Evolutionary conservation across 2,888 invertebrate genomes (phyloP).

Genomic region (Melinaea menophilus): DNA sequence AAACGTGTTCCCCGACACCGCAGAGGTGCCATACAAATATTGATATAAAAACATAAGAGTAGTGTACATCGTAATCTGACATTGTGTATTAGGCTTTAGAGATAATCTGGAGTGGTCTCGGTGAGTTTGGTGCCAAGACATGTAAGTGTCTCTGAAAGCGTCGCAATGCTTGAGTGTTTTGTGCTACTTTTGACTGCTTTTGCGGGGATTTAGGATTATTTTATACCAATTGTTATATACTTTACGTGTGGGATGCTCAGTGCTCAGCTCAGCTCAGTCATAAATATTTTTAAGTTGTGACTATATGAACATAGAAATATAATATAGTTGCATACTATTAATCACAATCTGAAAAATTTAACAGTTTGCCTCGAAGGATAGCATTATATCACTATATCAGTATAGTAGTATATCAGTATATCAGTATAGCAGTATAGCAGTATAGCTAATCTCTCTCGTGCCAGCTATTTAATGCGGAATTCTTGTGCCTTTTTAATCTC

Average conservation of each 20-base stretch:
- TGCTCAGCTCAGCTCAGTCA: too few species aligned
- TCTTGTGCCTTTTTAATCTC: slow-evolving; percentile 18
- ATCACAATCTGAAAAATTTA: too few species aligned
- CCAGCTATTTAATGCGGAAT: slow-evolving; percentile 18
- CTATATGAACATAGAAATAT: too few species aligned
- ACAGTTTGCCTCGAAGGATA: too few species aligned
- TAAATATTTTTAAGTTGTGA: too few species aligned
- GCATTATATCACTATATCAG: too few species aligned
- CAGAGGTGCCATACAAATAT: not conserved
- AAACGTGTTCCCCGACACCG: too few species aligned
- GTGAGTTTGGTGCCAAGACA: slow-evolving; percentile 19
- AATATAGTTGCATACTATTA: too few species aligned
- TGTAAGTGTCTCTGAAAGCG: slow-evolving; percentile 15
- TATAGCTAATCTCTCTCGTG: slow-evolving; percentile 23
- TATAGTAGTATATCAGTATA: too few species aligned
- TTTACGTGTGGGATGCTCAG: too few species aligned
- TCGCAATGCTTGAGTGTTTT: slow-evolving; percentile 22
- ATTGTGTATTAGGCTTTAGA: slow-evolving; percentile 1
- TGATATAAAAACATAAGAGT: slow-evolving; percentile 4
- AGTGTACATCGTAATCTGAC: slow-evolving; percentile 1
- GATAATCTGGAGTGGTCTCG: slow-evolving; percentile 13
- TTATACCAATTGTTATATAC: not conserved
- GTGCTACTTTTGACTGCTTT: slow-evolving; percentile 21
- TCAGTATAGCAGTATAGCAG: slow-evolving; percentile 5
- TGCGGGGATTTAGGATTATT: not conserved